Evolutionary conservation across 2,888 invertebrate genomes (phyloP), one percentile per base, ranked within the genome.

Genomic region (Dusona sp.): DNA sequence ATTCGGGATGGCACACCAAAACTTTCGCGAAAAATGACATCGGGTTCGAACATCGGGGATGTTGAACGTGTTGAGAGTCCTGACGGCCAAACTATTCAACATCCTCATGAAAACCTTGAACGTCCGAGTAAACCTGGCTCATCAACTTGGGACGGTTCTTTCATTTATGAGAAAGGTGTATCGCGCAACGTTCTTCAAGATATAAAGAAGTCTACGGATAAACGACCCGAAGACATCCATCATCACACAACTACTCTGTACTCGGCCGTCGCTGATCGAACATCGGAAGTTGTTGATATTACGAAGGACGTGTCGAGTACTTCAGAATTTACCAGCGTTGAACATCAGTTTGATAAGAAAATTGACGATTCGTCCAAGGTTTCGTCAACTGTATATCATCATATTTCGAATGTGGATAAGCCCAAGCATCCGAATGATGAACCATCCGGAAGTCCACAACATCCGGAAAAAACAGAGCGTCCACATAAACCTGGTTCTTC

Each of bases 401-500:
- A 83, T 29, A 19, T 87, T 36, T 80, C 86, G 3, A 87, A 74
- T 11, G 87, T 67, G 2, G 73, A 87, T 4, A 90, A 25, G n/a
- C 64, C 42, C n/a, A 88, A 73, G 77, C 79, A 79, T 65, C 78
- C 84, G 9, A 61, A 54, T 6, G 88, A 84, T 11, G 64, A 38
- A 6, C 67, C 79, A 68, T 61, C 83, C 33, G 54, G 33, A 38
- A 80, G 79, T 19, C 79, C 81, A 13, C 81, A 87, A 65, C 86
- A 87, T 73, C 51, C 65, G 13, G 90, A 91, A 3, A 85, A 88
- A 33, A 67, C 85, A 1, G 25, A 25, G 0, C 87, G 92, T 29
- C 91, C 92, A 11, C 87, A 80, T 1, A 92, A 92, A 64, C 92
- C 91, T 0, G 92, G 92, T 0, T 88, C 91, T 6, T 92, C 92